Conservation (phyloP, 1,140 invertebrate genomes). For the Atta texana region DNA sequence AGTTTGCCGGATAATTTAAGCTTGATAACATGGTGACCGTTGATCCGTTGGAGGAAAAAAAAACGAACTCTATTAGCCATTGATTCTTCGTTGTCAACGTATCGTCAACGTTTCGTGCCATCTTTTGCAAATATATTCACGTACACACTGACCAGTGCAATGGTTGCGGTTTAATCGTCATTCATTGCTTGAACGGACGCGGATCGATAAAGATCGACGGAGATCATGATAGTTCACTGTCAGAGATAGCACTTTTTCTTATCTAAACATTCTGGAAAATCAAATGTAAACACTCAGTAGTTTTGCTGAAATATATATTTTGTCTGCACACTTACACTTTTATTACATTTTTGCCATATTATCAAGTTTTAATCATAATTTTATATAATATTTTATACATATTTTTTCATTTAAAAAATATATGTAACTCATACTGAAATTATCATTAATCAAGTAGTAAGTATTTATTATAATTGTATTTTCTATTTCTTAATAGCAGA, state of each 20-base stretch:
- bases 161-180: neutral
- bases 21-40: constrained; percentile 40
- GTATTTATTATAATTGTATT: neutral
- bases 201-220: constrained; percentile 23
- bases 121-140: neutral
- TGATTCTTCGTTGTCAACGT: neutral
- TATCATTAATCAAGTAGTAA: too few species aligned
- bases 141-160: neutral
- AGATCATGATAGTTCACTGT: constrained; percentile 48
- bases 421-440: neutral
- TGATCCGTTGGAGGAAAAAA: constrained; percentile 28
- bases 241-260: constrained; percentile 19
- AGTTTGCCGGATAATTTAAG: constrained; percentile 27
- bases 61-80: constrained; percentile 2
- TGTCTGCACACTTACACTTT: neutral
- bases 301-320: constrained; percentile 15
- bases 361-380: constrained; percentile 1
- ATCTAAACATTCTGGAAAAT: constrained; percentile 23
- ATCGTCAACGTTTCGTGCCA: neutral
- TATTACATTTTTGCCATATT: neutral
- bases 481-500: neutral
- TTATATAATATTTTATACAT: neutral
- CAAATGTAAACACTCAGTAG: neutral
- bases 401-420: neutral
- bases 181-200: neutral